Base-by-base conservation (phyloP, 1,140 invertebrate genomes). In the Hyposmocoma kahamanoa region DNA sequence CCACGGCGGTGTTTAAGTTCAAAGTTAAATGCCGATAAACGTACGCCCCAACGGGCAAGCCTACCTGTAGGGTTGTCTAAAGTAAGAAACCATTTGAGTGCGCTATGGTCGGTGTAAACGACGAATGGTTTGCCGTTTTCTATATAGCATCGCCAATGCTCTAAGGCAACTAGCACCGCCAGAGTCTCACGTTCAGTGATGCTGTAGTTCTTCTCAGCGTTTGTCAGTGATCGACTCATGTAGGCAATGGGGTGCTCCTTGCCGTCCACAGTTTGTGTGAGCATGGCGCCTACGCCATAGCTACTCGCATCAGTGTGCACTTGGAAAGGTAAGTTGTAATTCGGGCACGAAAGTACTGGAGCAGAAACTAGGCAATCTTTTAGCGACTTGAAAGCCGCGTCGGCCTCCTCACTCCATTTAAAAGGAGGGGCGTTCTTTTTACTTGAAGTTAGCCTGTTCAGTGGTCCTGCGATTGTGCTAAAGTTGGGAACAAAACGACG, bases 401-500 rank as follows among this genome's bases (percentile, higher is more conserved):
- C 50, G 2, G 62, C 62, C 10, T 66, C 57, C 3, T 10, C 3
- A 8, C 43, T 24, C 59, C 56, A 73, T 8, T n/a, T 9, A 32
- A 61, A 65, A 1, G 45, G 39, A 18, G 53, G 39, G 22, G 54
- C 6, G 24, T 51, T 42, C 51, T 62, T 57, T 62, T 77, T 55
- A 52, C 58, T 19, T 28, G 34, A 44, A 79, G 62, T 46, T 56
- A 51, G n/a, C n/a, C n/a, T n/a, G n/a, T 59, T 22, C 53, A 53
- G 21, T 2, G 50, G 57, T 10, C 44, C 49, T 5, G 52, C 53
- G 26, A 60, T 34, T 3, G 45, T 30, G 38, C 51, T 60, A 21
- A 60, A 60, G 10, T 60, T 53, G 4, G 62, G 58, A 20, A 87
- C 53, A 48, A 87, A 89, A 13, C 79, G 57, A 26, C 77, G 54